Evolutionary conservation across 2,113 vertebrate genomes (phyloP).

Genomic region (Holacanthus passer): DNA sequence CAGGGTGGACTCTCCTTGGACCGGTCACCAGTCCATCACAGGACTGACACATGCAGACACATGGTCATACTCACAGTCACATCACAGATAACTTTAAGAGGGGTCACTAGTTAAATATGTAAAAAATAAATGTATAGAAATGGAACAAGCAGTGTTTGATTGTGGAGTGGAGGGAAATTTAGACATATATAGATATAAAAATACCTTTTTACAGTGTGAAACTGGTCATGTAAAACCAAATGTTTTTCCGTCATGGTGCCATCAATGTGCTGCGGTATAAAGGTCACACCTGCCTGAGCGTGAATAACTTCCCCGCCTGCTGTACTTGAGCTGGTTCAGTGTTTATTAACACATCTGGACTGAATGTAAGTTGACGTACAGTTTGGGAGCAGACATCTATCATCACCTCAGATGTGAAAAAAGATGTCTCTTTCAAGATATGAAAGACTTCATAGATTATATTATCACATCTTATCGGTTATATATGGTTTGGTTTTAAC

Average conservation of each 20-base stretch:
- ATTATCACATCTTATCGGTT: slow-evolving; percentile 3
- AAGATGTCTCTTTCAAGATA: slow-evolving; percentile 1
- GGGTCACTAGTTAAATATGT: too few relatives aligned
- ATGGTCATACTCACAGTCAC: too few relatives aligned
- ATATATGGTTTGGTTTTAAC: neutral
- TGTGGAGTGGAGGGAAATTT: too few relatives aligned
- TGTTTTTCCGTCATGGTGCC: neutral
- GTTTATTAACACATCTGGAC: slow-evolving; percentile 10
- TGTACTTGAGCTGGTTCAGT: neutral
- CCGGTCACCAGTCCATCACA: too few relatives aligned
- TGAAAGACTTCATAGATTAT: slow-evolving; percentile 18
- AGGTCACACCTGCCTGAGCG: neutral
- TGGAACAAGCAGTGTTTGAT: too few relatives aligned
- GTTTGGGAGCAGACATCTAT: slow-evolving; percentile 10
- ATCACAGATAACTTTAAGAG: too few relatives aligned
- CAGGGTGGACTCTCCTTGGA: too few relatives aligned
- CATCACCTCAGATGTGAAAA: slow-evolving; percentile 20
- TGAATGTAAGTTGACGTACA: slow-evolving; percentile 10
- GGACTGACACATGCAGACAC: too few relatives aligned
- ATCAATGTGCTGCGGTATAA: neutral
- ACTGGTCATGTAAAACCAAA: neutral
- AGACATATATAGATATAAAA: neutral
- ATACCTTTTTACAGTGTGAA: neutral
- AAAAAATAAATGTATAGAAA: too few relatives aligned
- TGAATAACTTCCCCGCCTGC: neutral